Percentiles rank a stretch among this genome's conserved stretches.
phyloP scores from a whole-genome alignment of 2,113 vertebrate species.

The Rhinolophus sinicus region DNA sequence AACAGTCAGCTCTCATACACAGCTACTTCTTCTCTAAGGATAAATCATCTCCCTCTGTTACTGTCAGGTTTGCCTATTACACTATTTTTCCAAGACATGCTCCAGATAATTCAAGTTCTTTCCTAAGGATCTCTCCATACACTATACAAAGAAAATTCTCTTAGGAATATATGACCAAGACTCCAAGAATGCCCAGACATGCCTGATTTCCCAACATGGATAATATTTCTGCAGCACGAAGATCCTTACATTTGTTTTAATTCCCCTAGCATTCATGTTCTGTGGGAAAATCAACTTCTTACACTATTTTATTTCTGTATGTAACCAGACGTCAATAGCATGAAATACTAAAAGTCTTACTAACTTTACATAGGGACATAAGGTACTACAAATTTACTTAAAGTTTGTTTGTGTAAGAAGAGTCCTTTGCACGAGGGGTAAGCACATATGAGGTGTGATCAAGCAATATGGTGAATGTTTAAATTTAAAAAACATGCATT shows the following conservation, averaged over 20 bases:
- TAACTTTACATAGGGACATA: not conserved
- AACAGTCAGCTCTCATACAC: not conserved
- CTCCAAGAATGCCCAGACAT: not conserved
- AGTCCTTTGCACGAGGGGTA: not conserved
- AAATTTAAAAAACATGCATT: no score
- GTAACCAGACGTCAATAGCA: not conserved
- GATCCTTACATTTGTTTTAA: not conserved
- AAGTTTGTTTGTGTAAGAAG: not conserved
- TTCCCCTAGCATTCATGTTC: not conserved
- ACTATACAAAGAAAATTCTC: not conserved
- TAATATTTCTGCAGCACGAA: not conserved
- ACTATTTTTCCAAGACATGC: not conserved
- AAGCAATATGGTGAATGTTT: no score
- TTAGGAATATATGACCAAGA: not conserved
- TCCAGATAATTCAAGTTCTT: slow-evolving; percentile 20
- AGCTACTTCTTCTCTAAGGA: not conserved
- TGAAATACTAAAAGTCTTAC: not conserved
- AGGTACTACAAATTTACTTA: not conserved
- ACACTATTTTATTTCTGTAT: not conserved
- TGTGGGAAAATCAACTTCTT: not conserved
- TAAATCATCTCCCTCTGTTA: not conserved
- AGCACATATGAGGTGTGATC: no score
- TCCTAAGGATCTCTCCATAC: not conserved
- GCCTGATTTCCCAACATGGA: not conserved
- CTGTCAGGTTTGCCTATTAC: not conserved